A percentile compares a stretch with the other conserved stretches of the same genome.
These are phyloP conservation scores for Danio aesculapii DNA, from an alignment of 2,797 vertebrate genomes.

Conservation along the genomic window DNA sequence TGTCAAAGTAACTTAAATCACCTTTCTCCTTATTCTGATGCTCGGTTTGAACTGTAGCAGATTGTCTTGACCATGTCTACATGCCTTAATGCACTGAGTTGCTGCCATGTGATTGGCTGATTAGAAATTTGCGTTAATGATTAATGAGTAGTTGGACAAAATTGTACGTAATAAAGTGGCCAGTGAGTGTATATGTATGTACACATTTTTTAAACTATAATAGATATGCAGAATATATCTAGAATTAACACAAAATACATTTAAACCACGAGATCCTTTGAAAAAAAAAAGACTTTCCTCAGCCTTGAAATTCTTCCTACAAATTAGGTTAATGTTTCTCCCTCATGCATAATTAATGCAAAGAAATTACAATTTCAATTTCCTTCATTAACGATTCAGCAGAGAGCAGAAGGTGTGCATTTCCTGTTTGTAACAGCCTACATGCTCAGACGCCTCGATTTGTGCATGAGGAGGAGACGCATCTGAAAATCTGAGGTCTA, in stretches of 20 bases:
- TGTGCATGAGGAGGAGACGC: neutral
- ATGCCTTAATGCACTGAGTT: no score
- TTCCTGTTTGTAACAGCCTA: constrained; percentile 48
- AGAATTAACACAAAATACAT: neutral
- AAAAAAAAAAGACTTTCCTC: neutral
- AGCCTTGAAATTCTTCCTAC: constrained; percentile 1
- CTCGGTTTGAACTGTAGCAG: no score
- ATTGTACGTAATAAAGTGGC: no score
- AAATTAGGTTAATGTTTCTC: constrained; percentile 54
- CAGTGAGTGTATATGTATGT: no score
- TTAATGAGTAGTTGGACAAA: no score
- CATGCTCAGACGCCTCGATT: neutral
- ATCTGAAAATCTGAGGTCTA: constrained; percentile 7
- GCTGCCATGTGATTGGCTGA: no score
- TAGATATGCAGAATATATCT: no score
- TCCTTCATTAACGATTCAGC: constrained; percentile 67
- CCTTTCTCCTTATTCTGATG: no score
- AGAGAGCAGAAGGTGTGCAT: constrained; percentile 18
- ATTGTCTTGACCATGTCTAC: no score
- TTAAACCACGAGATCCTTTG: neutral
- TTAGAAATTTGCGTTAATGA: no score
- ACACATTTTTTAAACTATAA: no score
- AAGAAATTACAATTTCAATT: constrained; percentile 49
- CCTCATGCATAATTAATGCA: constrained; percentile 65
- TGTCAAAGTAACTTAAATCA: no score